Evolutionary conservation across 1,140 invertebrate species (phyloP), one percentile per base, ranked within the genome.

Genomic region (Acromyrmex heyeri): DNA sequence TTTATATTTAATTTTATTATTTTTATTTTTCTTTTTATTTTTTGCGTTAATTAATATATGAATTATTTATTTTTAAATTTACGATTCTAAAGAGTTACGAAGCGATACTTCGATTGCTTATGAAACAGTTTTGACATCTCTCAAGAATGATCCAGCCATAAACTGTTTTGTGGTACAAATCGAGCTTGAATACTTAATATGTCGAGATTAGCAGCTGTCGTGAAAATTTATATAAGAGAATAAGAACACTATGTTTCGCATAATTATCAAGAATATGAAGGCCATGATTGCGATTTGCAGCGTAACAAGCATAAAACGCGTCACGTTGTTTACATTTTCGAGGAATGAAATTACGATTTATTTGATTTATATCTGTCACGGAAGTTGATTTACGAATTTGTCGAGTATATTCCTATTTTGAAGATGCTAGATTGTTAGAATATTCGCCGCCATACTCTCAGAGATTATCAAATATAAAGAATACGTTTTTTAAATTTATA

Each of bases 301-400:
- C 50, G 57, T 61, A 85, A 88, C 7, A 21, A 30, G 61, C 59
- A 62, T 72, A 61, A 78, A 78, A 87, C 48, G 65, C 27, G 73
- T 76, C 72, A 85, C 48, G 21, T 57, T 44, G 72, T 50, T 85
- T 73, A 72, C 50, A 38, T 78, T 77, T 48, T 69, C 48, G 61
- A 38, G 82, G 1, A 85, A 78, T n/a, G 14, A 62, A 83, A 62
- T 73, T 3, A n/a, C 55, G 38, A 61, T 73, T 73, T 73, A 61
- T 61, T n/a, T 83, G 55, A 83, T 83, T 83, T 83, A 83, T 62
- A 75, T 82, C 79, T 61, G 69, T 62, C 79, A 27, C 55, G 55
- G 69, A 83, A 75, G 38, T 83, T 83, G 55, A 83, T 83, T 83
- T 83, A 83, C 38, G 55, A 83, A 83, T 83, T 75, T 27, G 18